Base-by-base conservation (phyloP, 2,888 invertebrate genomes). In the Galerucella calmariensis region DNA sequence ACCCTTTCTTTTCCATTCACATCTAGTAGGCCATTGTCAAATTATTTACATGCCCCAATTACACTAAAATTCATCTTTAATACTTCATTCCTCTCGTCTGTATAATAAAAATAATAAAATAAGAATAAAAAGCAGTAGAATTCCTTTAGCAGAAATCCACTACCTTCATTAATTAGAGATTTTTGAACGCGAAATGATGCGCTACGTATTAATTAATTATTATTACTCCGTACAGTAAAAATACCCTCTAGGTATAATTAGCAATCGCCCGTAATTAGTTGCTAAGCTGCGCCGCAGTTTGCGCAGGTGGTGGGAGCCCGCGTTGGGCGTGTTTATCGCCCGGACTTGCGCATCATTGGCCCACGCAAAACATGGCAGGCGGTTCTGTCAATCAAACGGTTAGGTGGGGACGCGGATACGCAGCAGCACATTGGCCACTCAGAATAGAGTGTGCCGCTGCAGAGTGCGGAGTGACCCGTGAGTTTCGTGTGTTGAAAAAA, bases 241-340 rank as follows among this genome's bases (percentile, higher is more conserved):
- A 87, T 87, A 86, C 85, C 88, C 87, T 85, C 85, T 81, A 87
- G 88, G 86, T 86, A 87, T 87, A 87, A 88, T 88, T 88, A 88
- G 88, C 86, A 86, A 86, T 86, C 85, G 81, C 83, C 80, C 80
- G 83, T 85, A 85, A 86, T 86, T 85, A 86, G 85, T 84, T 80
- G 82, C 73, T 73, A 73, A 74, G 56, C 56, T 73, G 77, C 63
- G 79, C 56, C 20, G 16, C 8, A 20, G 56, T 56, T 1, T n/a
- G 10, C 66, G 79, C 75, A 69, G 10, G 67, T 53, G 16, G 63
- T 74, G 69, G 67, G 79, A 78, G 79, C 78, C 67, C 51, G 70
- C 61, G 12, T 78, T 72, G 75, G 83, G 82, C 80, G 80, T 73
- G 63, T 76, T 75, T 8, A 44, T 65, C 58, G 69, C 63, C 72